Conservation (phyloP, 2,888 invertebrate genomes). For the Meta bourneti region DNA sequence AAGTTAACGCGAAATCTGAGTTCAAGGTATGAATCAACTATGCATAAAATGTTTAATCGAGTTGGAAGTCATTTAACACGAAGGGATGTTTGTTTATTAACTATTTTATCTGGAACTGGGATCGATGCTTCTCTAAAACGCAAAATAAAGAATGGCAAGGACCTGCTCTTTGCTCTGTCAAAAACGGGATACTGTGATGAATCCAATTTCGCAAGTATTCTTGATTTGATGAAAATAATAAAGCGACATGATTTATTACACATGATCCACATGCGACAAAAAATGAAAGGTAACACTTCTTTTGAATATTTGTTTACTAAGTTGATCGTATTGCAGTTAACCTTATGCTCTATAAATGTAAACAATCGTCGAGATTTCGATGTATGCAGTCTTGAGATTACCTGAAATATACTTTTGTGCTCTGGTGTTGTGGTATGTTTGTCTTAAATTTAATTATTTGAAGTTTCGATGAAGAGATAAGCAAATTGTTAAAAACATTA, state of each 20-base stretch:
- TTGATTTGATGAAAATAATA: conserved; percentile 54
- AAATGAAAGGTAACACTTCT: conserved; percentile 68
- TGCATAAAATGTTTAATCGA: conserved; percentile 62
- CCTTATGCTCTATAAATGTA: conserved; percentile 16
- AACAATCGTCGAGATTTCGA: conserved; percentile 5
- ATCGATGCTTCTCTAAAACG: conserved; percentile 44
- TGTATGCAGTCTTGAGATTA: not conserved
- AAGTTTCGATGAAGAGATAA: too few species aligned
- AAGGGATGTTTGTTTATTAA: conserved; percentile 64
- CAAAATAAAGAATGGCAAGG: conserved; percentile 69
- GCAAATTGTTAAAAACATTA: too few species aligned
- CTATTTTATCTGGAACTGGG: conserved; percentile 45
- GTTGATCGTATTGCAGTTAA: not conserved
- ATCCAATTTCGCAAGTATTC: conserved; percentile 60
- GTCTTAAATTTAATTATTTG: too few species aligned
- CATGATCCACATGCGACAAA: conserved; percentile 62
- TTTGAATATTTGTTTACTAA: not conserved
- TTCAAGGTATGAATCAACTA: conserved; percentile 54
- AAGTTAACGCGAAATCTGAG: conserved; percentile 12
- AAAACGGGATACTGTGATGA: conserved; percentile 74
- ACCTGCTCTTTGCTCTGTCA: conserved; percentile 66
- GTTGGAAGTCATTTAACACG: conserved; percentile 65
- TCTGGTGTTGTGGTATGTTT: too few species aligned
- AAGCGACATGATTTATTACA: conserved; percentile 73
- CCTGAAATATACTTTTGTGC: too few species aligned